Evolutionary conservation across 2,113 vertebrate genomes (phyloP), one percentile per base, ranked within the genome.

Genomic region (Bujurquina vittata): DNA sequence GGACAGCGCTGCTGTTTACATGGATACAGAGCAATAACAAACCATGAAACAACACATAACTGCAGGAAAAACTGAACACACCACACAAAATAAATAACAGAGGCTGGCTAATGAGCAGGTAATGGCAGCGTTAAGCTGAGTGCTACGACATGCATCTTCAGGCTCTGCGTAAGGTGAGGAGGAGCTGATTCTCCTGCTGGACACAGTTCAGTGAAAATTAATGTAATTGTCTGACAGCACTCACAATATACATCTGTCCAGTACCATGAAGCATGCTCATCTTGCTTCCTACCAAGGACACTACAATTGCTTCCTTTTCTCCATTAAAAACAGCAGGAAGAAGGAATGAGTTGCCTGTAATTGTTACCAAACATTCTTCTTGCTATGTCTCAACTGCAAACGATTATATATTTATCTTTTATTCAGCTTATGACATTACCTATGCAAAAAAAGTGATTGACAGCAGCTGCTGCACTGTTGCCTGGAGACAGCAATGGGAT

Each of bases 401-500:
- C 57, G 12, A 59, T 26, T 3, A 4, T 1, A 1, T 5, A 26
- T 8, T 18, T 2, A 80, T 73, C 23, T 72, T 77, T 75, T 23
- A 79, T 62, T 69, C 22, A 35, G 76, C 76, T 75, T 20, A 86
- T 63, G 54, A 22, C 14, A 85, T 85, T 43, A 72, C 37, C 40
- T 37, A 31, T 80, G 52, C 56, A 57, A 52, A 58, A 10, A 17
- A 5, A 3, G 67, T 80, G 73, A 87, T 2, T 76, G 74, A 80
- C 43, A 80, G 62, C 63, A 62, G 46, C 58, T 46, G 55, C 31
- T 75, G 10, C 49, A 58, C 43, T 67, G 88, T 84, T 87, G 83
- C 88, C 65, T 89, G 14, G 85, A 86, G 87, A 87, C 79, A 73
- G 76, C 14, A n/a, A 10, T 37, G 46, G 17, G 63, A 81, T 80